Percentiles rank a stretch among this genome's conserved stretches.
Evolutionary conservation across 1,140 invertebrate species (phyloP).

Genomic region (Mycetomoellerius zeteki): DNA sequence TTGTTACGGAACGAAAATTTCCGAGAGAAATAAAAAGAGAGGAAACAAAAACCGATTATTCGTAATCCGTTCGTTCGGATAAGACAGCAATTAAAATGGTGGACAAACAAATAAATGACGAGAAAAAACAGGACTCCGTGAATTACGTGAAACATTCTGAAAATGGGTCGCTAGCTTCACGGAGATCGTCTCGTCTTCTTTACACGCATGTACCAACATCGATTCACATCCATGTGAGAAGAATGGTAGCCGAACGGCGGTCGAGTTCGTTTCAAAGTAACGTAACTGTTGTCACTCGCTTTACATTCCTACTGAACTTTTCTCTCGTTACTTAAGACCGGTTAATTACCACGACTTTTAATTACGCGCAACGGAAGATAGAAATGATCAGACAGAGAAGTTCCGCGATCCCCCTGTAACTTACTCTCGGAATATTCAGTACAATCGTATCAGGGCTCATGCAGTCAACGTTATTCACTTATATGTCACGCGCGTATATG

Average conservation of each 20-base stretch:
- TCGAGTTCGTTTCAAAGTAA: constrained; percentile 7
- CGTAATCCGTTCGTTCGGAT: constrained; percentile 19
- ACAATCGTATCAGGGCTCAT: not conserved
- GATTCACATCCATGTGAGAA: not conserved
- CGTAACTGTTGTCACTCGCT: constrained; percentile 21
- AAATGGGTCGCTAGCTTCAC: not conserved
- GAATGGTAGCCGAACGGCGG: not conserved
- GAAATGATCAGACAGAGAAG: constrained; percentile 30
- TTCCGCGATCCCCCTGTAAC: not conserved
- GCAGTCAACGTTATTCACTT: constrained; percentile 20
- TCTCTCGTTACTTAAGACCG: constrained; percentile 1
- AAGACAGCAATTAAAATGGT: constrained; percentile 21
- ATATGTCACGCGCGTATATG: constrained; percentile 7
- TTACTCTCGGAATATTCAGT: constrained; percentile 20
- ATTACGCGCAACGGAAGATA: constrained; percentile 29
- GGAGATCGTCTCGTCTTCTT: not conserved
- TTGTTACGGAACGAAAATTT: constrained; percentile 27
- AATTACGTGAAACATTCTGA: not conserved
- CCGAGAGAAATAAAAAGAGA: constrained; percentile 6
- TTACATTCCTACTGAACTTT: constrained; percentile 17
- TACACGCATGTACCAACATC: not conserved
- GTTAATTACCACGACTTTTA: constrained; percentile 53
- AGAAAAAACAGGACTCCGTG: not conserved
- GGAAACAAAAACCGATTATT: constrained; percentile 19
- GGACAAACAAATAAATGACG: not conserved